These are phyloP conservation scores for Oncorhynchus mykiss DNA, from an alignment of 2,113 vertebrate species.

Conservation along the genomic window DNA sequence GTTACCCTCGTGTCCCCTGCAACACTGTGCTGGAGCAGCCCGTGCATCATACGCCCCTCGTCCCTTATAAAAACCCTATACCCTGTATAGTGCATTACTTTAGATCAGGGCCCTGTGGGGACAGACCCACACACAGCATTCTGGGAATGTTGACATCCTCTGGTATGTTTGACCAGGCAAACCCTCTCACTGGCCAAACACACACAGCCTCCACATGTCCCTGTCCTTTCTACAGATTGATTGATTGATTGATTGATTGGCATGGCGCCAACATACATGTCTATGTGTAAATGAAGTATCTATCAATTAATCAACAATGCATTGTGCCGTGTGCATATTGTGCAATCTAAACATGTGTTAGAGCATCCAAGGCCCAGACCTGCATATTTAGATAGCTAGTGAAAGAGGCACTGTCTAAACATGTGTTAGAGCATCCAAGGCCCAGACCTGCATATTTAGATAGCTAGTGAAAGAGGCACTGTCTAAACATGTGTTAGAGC, in stretches of 20 bases:
- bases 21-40: not conserved
- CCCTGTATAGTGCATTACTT: too few species aligned
- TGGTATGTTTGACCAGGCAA: constrained; percentile 14
- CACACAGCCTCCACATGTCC: not conserved
- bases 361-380: too few species aligned
- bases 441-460: too few species aligned
- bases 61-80: not conserved
- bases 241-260: constrained; percentile 40
- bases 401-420: too few species aligned
- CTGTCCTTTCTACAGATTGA: constrained; percentile 17
- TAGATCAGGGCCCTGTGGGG: too few species aligned
- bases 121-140: not conserved
- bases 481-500: too few species aligned
- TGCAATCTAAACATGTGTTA: too few species aligned
- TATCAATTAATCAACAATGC: constrained; percentile 56
- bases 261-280: constrained; percentile 36
- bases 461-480: too few species aligned
- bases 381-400: too few species aligned
- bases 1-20: constrained; percentile 24
- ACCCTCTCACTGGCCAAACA: constrained; percentile 13
- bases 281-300: constrained; percentile 54
- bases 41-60: not conserved
- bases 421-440: too few species aligned
- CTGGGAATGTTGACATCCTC: constrained; percentile 1
- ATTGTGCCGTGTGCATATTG: too few species aligned